phyloP scores from a whole-genome alignment of 2,113 vertebrate genomes.

The Pelobates fuscus region DNA sequence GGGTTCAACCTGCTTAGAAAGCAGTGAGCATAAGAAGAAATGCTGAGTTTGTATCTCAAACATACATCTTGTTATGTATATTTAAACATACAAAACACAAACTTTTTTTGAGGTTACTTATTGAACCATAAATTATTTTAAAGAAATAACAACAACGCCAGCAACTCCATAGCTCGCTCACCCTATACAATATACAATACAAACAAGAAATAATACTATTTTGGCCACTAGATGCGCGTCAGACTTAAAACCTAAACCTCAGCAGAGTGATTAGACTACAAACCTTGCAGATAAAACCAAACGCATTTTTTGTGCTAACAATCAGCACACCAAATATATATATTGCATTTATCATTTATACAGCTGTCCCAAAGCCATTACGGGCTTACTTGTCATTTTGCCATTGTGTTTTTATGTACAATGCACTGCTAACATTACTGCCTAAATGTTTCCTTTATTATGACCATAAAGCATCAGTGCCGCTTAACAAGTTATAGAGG shows the following conservation, averaged over 20 bases:
- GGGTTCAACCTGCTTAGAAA: too few species aligned
- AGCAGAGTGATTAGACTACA: conserved; percentile 31
- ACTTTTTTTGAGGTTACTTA: too few species aligned
- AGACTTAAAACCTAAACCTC: conserved; percentile 29
- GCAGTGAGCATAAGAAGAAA: too few species aligned
- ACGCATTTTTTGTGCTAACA: conserved; percentile 37
- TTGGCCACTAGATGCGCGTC: conserved; percentile 7
- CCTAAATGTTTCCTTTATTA: conserved; percentile 51
- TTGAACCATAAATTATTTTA: too few species aligned
- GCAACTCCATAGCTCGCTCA: too few species aligned
- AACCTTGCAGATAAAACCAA: conserved; percentile 41
- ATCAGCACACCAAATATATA: conserved; percentile 46
- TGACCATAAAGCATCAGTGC: conserved; percentile 49
- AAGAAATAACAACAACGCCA: too few species aligned
- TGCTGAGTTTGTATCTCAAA: too few species aligned
- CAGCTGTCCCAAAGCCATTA: conserved; percentile 51
- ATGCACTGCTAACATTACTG: conserved; percentile 44
- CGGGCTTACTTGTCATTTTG: conserved; percentile 44
- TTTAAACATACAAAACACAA: too few species aligned
- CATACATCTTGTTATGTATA: too few species aligned
- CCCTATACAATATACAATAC: neutral
- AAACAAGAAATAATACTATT: neutral
- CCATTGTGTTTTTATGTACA: conserved; percentile 50
- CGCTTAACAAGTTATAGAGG: conserved; percentile 46
- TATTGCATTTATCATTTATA: conserved; percentile 51